Evolutionary conservation across 2,113 vertebrate species (phyloP).

Genomic region (Dasyornis broadbenti): DNA sequence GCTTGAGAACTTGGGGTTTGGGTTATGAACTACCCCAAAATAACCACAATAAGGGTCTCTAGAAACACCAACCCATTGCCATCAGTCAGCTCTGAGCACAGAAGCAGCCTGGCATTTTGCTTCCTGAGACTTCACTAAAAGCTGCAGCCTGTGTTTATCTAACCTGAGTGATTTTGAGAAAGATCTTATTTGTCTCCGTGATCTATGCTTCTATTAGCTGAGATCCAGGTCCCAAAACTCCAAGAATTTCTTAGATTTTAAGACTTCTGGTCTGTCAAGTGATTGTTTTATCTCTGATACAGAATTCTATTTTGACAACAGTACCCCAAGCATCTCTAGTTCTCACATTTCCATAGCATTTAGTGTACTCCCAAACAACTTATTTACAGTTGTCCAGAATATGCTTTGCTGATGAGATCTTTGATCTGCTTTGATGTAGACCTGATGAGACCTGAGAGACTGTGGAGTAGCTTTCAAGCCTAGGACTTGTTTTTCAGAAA

Average conservation of each 20-base stretch:
- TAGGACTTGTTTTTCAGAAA: background rate
- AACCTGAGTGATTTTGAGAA: background rate
- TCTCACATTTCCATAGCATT: background rate
- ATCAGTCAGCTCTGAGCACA: background rate
- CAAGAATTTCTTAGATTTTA: background rate
- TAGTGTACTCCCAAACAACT: background rate
- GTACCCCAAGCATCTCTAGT: background rate
- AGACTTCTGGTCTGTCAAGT: background rate
- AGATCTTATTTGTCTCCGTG: background rate
- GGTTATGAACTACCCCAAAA: background rate
- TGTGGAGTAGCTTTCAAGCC: background rate
- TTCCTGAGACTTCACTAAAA: background rate
- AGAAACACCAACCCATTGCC: fast-evolving
- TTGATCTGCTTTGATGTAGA: background rate
- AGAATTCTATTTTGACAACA: background rate
- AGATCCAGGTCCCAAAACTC: background rate
- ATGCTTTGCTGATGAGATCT: background rate
- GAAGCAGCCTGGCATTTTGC: background rate
- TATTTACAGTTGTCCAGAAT: background rate
- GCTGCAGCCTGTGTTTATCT: background rate
- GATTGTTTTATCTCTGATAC: background rate
- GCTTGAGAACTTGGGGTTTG: background rate
- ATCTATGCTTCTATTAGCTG: background rate
- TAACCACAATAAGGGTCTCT: background rate
- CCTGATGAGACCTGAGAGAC: background rate